Evolutionary conservation across 2,888 invertebrate species (phyloP), one percentile per base, ranked within the genome.

Genomic region (Atrina japonica): DNA sequence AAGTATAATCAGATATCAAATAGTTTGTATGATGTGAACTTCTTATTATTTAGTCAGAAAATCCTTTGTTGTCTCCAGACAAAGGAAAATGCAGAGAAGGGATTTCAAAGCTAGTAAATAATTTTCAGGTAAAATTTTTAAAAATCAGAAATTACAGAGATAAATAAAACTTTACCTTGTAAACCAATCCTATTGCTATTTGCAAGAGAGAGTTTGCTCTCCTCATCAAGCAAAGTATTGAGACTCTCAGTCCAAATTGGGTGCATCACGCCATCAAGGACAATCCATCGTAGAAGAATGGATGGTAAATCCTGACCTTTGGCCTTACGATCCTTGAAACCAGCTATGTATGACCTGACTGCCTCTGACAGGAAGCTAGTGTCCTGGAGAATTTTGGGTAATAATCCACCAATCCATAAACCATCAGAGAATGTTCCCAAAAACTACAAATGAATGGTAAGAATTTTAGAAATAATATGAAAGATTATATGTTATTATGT

Each of bases 261-360:
- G 60, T 85, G 81, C 27, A 90, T 74, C 30, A 82, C 79, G 1
- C 90, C 90, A 72, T 90, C 90, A 65, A 90, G 66, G 1, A 90
- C 81, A 21, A 90, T 71, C 90, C 89, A 89, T 41, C 84, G 80
- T 14, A 84, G 73, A 25, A 88, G 67, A 3, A 83, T 66, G 7
- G 86, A 86, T 0, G 85, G 85, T n/a, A 83, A 53, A 41, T 88
- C 86, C 43, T 82, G 82, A 21, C 72, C 76, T 49, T 81, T 80
- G 63, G 80, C 78, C 63, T 83, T 86, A 30, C 86, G 83, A 25
- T 78, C 78, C 55, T 73, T 75, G 52, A 78, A 76, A 11, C 70
- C 80, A 14, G 78, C 77, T 16, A 83, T 75, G 73, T 80, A 81
- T 0, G 75, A 74, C 61, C 81, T 82, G 21, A 85, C 86, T 11